These are phyloP conservation scores for Sweltsa coloradensis DNA, from an alignment of 1,140 invertebrate genomes.

Conservation along the genomic window DNA sequence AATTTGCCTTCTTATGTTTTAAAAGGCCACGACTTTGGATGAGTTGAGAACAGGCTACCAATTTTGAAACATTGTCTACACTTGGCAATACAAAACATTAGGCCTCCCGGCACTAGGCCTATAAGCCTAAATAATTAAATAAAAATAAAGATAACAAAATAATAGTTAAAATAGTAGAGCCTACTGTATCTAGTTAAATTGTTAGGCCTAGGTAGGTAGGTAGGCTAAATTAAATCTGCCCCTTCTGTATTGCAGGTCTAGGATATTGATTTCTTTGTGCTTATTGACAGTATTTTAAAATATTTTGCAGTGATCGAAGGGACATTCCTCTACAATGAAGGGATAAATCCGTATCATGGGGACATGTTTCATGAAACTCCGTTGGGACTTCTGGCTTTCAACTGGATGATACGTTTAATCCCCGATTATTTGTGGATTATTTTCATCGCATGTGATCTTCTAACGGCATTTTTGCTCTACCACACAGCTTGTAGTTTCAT, in stretches of 20 bases:
- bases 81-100: too few relatives aligned
- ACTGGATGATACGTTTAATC: slow-evolving; percentile 51
- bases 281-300: slow-evolving; percentile 17
- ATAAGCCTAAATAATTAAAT: too few relatives aligned
- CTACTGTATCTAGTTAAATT: too few relatives aligned
- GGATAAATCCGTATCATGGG: slow-evolving; percentile 79
- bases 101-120: too few relatives aligned
- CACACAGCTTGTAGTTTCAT: slow-evolving; percentile 53
- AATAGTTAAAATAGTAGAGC: too few relatives aligned
- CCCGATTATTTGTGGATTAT: slow-evolving; percentile 42
- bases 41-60: too few relatives aligned
- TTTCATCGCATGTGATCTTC: slow-evolving; percentile 60
- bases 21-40: too few relatives aligned
- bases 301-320: slow-evolving; percentile 68
- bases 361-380: slow-evolving; percentile 90
- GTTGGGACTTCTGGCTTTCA: slow-evolving; percentile 53
- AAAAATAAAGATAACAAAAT: too few relatives aligned
- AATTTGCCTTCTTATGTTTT: too few relatives aligned
- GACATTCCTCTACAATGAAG: slow-evolving; percentile 59
- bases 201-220: too few relatives aligned
- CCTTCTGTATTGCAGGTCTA: background rate
- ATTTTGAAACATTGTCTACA: too few relatives aligned
- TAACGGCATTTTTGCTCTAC: slow-evolving; percentile 59
- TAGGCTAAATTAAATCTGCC: background rate
- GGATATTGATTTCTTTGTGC: slow-evolving; percentile 7